Percentiles rank a stretch among this genome's conserved stretches.
Conservation (phyloP, 2,888 invertebrate species). For the Drosophila heteroneura region DNA sequence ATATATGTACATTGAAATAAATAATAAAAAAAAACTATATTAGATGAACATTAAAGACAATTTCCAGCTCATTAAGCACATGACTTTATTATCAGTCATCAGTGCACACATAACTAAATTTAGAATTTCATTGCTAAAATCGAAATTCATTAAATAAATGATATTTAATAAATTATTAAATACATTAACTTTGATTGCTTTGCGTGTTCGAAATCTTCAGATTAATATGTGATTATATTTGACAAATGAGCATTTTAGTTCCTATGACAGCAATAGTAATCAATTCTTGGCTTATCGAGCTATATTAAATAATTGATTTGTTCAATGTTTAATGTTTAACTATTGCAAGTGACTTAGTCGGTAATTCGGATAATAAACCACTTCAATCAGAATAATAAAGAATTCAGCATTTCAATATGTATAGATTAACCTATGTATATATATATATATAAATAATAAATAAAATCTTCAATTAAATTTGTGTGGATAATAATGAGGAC, state of each 20-base stretch:
- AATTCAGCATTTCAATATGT: background rate
- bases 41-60: slow-evolving; percentile 1
- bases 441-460: background rate
- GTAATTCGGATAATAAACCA: background rate
- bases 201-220: background rate
- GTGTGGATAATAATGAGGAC: no score
- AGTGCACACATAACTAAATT: background rate
- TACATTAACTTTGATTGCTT: background rate
- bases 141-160: background rate
- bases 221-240: background rate
- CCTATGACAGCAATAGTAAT: background rate
- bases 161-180: background rate
- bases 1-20: background rate
- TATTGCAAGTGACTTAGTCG: background rate
- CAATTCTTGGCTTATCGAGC: background rate
- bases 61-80: background rate
- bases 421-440: background rate
- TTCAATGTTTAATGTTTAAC: background rate
- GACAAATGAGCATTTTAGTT: background rate
- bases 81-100: background rate
- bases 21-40: background rate
- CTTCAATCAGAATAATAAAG: background rate
- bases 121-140: background rate
- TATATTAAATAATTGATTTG: background rate
- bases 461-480: background rate